Evolutionary conservation across 1,140 invertebrate species (phyloP).

Genomic region (Drosophila busckii): DNA sequence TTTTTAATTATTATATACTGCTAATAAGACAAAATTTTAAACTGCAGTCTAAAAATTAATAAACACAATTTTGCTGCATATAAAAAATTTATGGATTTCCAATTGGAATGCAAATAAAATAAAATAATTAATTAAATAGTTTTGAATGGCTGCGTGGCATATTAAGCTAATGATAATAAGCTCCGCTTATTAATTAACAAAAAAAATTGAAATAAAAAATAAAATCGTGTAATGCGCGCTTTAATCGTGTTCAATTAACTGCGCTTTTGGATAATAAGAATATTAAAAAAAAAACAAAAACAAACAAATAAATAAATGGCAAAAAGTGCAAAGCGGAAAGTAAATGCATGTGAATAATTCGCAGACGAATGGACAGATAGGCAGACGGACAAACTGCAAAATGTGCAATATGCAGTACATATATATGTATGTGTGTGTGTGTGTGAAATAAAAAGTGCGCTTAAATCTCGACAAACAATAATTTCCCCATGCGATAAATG

Average conservation of each 20-base stretch:
- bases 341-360: constrained; percentile 45
- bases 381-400: constrained; percentile 13
- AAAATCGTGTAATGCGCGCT: constrained; percentile 25
- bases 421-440: constrained; percentile 38
- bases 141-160: too few species aligned
- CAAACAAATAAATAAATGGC: neutral
- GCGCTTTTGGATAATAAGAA: constrained; percentile 38
- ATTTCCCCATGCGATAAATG: constrained; percentile 66
- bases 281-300: neutral
- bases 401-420: constrained; percentile 40
- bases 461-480: constrained; percentile 72
- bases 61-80: too few species aligned
- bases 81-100: too few species aligned
- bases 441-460: constrained; percentile 36
- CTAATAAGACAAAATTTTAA: too few species aligned
- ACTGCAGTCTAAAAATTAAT: too few species aligned
- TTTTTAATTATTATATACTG: too few species aligned
- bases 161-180: too few species aligned
- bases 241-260: constrained; percentile 51
- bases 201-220: constrained; percentile 15
- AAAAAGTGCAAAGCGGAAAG: constrained; percentile 3
- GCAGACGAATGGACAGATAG: constrained; percentile 21
- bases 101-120: too few species aligned
- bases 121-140: too few species aligned
- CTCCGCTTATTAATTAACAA: constrained; percentile 9